Evolutionary conservation across 2,888 invertebrate genomes (phyloP), one percentile per base, ranked within the genome.

Genomic region (Elysia crispata): DNA sequence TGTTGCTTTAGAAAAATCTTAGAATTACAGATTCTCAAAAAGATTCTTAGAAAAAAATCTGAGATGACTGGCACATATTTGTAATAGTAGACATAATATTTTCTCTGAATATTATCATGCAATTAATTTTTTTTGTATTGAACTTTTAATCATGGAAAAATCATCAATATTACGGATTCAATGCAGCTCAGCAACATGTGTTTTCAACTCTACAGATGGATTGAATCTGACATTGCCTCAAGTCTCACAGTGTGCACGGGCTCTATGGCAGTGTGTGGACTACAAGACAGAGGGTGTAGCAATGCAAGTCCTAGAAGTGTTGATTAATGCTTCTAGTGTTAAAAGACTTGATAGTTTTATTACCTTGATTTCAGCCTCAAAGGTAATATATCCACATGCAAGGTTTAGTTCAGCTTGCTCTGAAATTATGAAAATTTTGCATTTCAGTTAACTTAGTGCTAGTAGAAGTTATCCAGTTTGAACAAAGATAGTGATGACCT

Each of bases 231-330:
- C 73, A 69, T 77, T 67, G 1, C 25, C 25, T n/a, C 23, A 20
- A 23, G 69, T 18, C 28, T 77, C 33, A 49, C 57, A 41, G 11
- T 41, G 41, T 41, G 41, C 41, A 3, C 3, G 11, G 23, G 50
- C 67, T 20, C 18, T 69, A 18, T 77, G 77, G 77, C 67, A 77
- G 54, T 77, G 69, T 57, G 33, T 77, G 18, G 69, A 77, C 5
- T 50, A 69, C 25, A 67, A 69, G 33, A 69, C 77, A 20, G 77
- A 77, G 31, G 57, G 54, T 0, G 77, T 77, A 18, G 77, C 67
- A 18, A 57, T 23, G 23, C 41, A 69, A 33, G 77, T 77, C 18
- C 77, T 77, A 18, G 69, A 77, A 30, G 18, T 69, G n/a, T 33
- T 77, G 30, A 6, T 31, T 54, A 23, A 69, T 13, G 69, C 57